Base-by-base conservation (phyloP, 2,113 vertebrate genomes). In the Pavo muticus region DNA sequence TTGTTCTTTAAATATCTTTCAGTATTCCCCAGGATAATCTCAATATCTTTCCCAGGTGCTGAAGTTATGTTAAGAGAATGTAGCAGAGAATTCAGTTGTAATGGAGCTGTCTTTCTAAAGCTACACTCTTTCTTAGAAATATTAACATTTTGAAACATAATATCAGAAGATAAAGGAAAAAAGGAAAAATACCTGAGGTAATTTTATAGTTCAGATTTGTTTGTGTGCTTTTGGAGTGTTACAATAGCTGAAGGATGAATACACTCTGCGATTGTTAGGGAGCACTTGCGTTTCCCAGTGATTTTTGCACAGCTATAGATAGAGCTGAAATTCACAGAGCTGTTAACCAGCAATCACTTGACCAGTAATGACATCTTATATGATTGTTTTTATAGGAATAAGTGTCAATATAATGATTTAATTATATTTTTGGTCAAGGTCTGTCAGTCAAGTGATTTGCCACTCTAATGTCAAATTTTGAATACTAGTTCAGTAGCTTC, bases 351-450 rank as follows among this genome's bases (percentile, higher is more conserved):
- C 19, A 64, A 64, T 96, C 39, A 32, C 29, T 21, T 27, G 83
- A 89, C 89, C 91, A 90, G 68, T 87, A 90, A 70, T 9, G 56
- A 14, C 44, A 37, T 5, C 39, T 81, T 48, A 9, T 2, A 5
- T 50, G 50, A 29, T 29, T 81, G 61, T 30, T 91, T 82, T 85
- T 91, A 77, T 50, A 88, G 60, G 40, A 65, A 72, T 45, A 56
- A 30, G 37, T 47, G 16, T 30, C 71, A 65, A 4, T 75, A 24
- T 75, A 90, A 84, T 87, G 69, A 81, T 84, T 86, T 71, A 82
- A 40, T 94, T 87, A 25, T 70, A 25, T 60, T 97, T 97, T 91
- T 84, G 63, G 72, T 77, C 71, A 73, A 73, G 72, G 81, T 70
- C 85, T 92, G 27, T 79, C 44, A 42, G 57, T 24, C 40, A 57